Base-by-base conservation (phyloP, 1,140 invertebrate genomes). In the Protaetia brevitarsis region DNA sequence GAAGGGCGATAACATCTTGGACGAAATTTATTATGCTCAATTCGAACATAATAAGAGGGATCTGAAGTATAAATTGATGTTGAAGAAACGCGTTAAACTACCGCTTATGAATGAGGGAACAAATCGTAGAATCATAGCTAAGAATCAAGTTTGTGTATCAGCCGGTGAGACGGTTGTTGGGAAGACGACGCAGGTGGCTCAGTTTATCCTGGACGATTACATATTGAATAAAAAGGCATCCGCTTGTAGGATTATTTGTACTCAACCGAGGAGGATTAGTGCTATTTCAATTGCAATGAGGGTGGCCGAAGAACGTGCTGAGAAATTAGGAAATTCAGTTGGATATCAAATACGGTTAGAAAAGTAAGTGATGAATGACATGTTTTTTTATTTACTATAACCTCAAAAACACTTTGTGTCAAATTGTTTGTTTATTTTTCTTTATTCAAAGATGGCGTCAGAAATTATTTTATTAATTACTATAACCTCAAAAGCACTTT, bases 241-340 rank as follows among this genome's bases (percentile, higher is more conserved):
- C 0, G 74, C 85, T 31, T 92, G 92, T 70, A 88, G 87, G 71
- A 91, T 98, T 69, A 77, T 96, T 51, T 94, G 96, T 65, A 97
- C 95, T 0, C 95, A 98, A 80, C 97, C 96, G 0, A 83, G 96
- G 66, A 83, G 96, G 65, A 96, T 98, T 65, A 93, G 92, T 63
- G 95, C 96, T 1, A 93, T 96, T 37, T 89, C 94, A 1, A 86
- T 96, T 23, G 93, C 94, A 7, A 87, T 91, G 73, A 84, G 94
- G 78, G 92, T 96, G 10, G 91, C 93, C 2, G 82, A 85, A 45
- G 95, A 97, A 80, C 83, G 94, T 72, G 84, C 80, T 36, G 95
- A 98, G 76, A 77, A 67, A 10, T 76, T 96, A 61, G 92, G 93
- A 13, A 70, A 78, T 36, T 87, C 86, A 63, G 85, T 93, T 28